Percentiles rank a stretch among this genome's conserved stretches.
phyloP scores from a whole-genome alignment of 2,888 invertebrate genomes.

The Sinohyriopsis cumingii region DNA sequence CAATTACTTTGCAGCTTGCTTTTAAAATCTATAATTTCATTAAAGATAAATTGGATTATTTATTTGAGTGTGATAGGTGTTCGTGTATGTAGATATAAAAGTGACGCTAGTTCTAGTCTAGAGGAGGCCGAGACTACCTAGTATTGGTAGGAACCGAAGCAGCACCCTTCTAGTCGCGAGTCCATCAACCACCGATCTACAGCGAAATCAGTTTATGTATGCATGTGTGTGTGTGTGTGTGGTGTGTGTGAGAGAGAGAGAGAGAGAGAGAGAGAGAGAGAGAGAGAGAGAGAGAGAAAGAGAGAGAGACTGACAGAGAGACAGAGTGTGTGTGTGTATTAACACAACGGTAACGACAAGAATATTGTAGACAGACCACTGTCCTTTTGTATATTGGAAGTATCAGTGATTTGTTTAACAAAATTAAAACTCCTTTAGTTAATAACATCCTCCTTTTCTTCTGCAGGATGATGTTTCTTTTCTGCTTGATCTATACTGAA shows the following conservation, averaged over 20 bases:
- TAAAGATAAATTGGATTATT: background rate
- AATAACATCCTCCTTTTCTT: too few relatives aligned
- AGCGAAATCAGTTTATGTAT: background rate
- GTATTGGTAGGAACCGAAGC: too few relatives aligned
- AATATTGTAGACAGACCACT: background rate
- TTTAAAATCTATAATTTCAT: background rate
- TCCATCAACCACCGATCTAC: background rate
- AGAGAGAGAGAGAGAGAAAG: too few relatives aligned
- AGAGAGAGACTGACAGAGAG: background rate
- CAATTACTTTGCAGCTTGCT: background rate
- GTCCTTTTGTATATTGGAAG: too few relatives aligned
- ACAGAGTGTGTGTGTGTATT: background rate
- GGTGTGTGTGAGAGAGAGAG: conserved; percentile 1
- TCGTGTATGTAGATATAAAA: background rate
- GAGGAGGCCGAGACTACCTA: too few relatives aligned
- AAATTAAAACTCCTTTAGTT: too few relatives aligned
- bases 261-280: too few relatives aligned
- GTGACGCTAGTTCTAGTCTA: too few relatives aligned
- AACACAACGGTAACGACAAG: background rate
- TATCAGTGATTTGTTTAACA: too few relatives aligned
- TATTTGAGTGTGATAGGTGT: background rate
- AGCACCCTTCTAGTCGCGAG: too few relatives aligned
- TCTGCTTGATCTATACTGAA: too few relatives aligned
- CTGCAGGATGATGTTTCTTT: too few relatives aligned
- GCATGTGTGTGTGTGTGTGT: conserved; percentile 5